These are phyloP conservation scores for Hydrophis major DNA, from an alignment of 2,797 vertebrate species.

Conservation along the genomic window DNA sequence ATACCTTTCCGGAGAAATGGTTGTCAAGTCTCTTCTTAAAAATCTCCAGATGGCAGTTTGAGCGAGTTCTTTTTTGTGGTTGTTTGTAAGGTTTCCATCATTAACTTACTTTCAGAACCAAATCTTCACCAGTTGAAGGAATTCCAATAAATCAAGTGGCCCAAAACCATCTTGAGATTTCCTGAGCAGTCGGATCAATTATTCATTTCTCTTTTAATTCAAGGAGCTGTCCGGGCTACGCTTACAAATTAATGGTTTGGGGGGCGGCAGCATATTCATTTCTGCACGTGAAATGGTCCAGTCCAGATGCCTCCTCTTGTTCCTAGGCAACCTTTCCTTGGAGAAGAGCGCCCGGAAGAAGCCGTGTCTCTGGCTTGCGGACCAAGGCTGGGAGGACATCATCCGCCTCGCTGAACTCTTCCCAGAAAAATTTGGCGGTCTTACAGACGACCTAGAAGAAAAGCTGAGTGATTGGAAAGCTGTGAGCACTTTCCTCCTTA, in stretches of 20 bases:
- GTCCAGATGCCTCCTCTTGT: neutral
- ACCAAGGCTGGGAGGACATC: conserved; percentile 95
- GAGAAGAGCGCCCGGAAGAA: conserved; percentile 86
- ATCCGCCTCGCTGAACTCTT: conserved; percentile 83
- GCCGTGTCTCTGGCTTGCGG: conserved; percentile 83
- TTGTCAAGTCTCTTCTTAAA: no score
- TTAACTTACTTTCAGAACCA: neutral
- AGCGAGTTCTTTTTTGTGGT: neutral
- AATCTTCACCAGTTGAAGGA: neutral
- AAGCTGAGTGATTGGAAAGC: conserved; percentile 78
- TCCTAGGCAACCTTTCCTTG: conserved; percentile 88
- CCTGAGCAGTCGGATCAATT: neutral
- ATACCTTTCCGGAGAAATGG: no score
- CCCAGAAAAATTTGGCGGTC: conserved; percentile 76
- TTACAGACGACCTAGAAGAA: conserved; percentile 84
- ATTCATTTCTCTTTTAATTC: conserved; percentile 6
- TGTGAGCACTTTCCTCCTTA: conserved; percentile 71
- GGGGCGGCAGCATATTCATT: neutral
- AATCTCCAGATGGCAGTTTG: neutral
- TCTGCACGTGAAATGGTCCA: neutral
- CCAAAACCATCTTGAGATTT: neutral
- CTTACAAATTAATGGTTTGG: neutral
- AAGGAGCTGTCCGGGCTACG: neutral
- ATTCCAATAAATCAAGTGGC: neutral
- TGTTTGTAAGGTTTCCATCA: neutral